phyloP scores from a whole-genome alignment of 2,888 invertebrate genomes.

The Drosophila austrosaltans region DNA sequence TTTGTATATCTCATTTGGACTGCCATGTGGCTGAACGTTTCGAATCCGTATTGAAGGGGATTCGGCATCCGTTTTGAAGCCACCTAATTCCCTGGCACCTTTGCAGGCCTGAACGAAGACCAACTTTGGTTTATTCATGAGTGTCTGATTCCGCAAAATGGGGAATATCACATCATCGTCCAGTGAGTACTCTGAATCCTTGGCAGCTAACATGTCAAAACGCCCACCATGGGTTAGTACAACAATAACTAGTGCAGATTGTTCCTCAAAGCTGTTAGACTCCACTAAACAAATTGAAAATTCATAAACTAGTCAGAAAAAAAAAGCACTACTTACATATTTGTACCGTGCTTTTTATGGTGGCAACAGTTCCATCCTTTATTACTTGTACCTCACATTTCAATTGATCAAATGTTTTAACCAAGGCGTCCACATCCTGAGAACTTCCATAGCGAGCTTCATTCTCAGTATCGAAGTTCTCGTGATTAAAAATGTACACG shows the following conservation, averaged over 20 bases:
- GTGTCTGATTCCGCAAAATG: constrained; percentile 76
- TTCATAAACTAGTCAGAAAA: not conserved
- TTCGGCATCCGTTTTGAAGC: constrained; percentile 76
- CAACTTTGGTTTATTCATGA: constrained; percentile 81
- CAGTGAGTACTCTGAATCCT: constrained; percentile 78
- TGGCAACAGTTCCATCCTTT: constrained; percentile 75
- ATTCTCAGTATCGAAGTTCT: constrained; percentile 74
- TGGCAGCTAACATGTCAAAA: constrained; percentile 77
- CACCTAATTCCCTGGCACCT: constrained; percentile 70
- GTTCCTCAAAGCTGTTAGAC: constrained; percentile 71
- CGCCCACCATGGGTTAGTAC: constrained; percentile 81
- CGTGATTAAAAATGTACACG: constrained; percentile 81
- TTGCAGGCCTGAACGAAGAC: constrained; percentile 83
- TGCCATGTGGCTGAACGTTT: constrained; percentile 66
- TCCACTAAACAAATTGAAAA: constrained; percentile 66
- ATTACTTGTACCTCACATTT: constrained; percentile 74
- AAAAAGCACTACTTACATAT: constrained; percentile 70
- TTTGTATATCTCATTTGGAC: constrained; percentile 80
- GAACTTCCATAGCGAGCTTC: constrained; percentile 77
- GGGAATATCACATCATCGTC: constrained; percentile 81
- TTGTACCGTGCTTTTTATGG: constrained; percentile 69
- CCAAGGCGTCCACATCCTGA: constrained; percentile 76
- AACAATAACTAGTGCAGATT: constrained; percentile 79
- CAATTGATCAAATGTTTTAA: constrained; percentile 67
- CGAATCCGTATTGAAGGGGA: too few species aligned